These are phyloP conservation scores for Proctacanthus coquilletti DNA, from an alignment of 1,140 invertebrate species.

Conservation along the genomic window DNA sequence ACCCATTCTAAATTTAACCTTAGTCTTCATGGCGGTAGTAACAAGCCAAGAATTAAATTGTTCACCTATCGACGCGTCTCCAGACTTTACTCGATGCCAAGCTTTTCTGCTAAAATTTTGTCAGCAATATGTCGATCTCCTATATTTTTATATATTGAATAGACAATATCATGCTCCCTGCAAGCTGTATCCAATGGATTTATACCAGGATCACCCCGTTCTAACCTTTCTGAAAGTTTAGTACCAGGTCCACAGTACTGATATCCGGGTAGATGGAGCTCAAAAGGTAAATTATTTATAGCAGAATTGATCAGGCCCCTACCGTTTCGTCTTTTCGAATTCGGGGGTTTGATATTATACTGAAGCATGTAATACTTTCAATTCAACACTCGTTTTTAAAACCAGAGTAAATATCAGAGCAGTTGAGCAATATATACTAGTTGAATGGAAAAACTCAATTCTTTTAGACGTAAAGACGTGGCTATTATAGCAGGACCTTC, in stretches of 20 bases:
- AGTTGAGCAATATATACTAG: too few relatives aligned
- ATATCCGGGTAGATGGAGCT: conserved; percentile 33
- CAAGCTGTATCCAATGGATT: conserved; percentile 31
- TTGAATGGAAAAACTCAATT: too few relatives aligned
- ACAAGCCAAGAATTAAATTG: too few relatives aligned
- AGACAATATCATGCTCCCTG: conserved; percentile 32
- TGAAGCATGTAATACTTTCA: background rate
- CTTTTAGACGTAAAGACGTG: too few relatives aligned
- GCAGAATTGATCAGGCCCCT: conserved; percentile 19
- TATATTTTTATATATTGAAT: conserved; percentile 22
- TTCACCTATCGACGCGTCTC: too few relatives aligned
- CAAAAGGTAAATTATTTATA: conserved; percentile 30
- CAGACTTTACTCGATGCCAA: too few relatives aligned
- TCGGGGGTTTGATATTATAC: background rate
- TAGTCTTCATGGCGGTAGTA: too few relatives aligned
- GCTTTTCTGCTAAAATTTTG: too few relatives aligned
- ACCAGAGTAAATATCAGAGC: conserved; percentile 2
- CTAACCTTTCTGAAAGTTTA: conserved; percentile 29
- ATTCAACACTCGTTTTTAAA: background rate
- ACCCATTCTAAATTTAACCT: too few relatives aligned
- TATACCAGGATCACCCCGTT: conserved; percentile 26
- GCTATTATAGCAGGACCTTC: conserved; percentile 19
- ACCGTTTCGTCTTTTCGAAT: conserved; percentile 7
- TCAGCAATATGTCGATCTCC: conserved; percentile 26
- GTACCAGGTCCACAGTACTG: conserved; percentile 33